phyloP scores from a whole-genome alignment of 2,797 vertebrate genomes.

The Hafferia zeledoni region DNA sequence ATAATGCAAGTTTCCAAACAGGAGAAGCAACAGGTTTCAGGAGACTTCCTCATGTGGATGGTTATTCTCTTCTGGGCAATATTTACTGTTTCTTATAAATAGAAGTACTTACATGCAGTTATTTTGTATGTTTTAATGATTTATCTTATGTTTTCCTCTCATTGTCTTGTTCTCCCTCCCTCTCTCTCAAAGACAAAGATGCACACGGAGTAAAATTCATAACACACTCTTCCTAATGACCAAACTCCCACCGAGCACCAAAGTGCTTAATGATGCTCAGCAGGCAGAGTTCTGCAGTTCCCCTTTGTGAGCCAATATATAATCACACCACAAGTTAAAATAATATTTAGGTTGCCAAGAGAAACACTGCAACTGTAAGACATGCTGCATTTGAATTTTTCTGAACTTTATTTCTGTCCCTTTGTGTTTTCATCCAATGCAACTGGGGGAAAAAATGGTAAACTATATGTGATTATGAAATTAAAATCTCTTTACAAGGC shows the following conservation, averaged over 20 bases:
- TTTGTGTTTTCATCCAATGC: background rate
- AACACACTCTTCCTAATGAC: conserved; percentile 54
- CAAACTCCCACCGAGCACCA: conserved; percentile 59
- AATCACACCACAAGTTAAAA: conserved; percentile 62
- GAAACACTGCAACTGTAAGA: conserved; percentile 29
- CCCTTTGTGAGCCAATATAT: conserved; percentile 45
- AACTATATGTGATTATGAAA: background rate
- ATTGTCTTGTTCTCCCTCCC: background rate
- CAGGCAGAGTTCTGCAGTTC: conserved; percentile 49
- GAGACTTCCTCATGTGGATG: background rate
- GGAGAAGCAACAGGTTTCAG: conserved; percentile 40
- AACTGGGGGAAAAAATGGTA: background rate
- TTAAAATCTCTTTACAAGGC: background rate
- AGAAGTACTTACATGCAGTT: background rate
- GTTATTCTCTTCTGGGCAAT: background rate
- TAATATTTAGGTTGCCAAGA: conserved; percentile 56
- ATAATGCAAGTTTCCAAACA: background rate
- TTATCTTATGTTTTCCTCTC: background rate
- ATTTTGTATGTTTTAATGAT: conserved; percentile 11
- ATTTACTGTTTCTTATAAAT: background rate
- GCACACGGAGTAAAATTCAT: conserved; percentile 58
- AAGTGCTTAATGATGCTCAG: conserved; percentile 68
- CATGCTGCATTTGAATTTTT: background rate
- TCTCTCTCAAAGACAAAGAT: conserved; percentile 13
- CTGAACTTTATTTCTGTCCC: background rate